phyloP scores from a whole-genome alignment of 2,888 invertebrate genomes.

The Drosophila rellima region DNA sequence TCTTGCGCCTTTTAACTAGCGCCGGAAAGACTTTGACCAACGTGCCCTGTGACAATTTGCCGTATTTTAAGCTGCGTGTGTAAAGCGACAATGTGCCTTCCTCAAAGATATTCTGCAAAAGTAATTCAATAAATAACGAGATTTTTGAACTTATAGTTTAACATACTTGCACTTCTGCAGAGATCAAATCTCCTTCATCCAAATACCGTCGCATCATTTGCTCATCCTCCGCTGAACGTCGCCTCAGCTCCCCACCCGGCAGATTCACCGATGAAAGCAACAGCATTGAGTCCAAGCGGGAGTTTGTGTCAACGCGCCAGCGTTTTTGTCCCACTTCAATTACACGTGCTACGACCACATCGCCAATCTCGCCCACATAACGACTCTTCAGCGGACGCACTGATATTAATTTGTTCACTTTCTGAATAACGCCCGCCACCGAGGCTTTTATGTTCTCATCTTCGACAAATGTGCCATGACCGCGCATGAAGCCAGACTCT shows the following conservation, averaged over 20 bases:
- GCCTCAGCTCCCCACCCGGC: constrained; percentile 98
- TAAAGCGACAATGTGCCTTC: constrained; percentile 97
- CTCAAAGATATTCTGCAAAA: constrained; percentile 89
- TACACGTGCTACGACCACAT: constrained; percentile 97
- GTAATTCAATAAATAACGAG: too few species aligned
- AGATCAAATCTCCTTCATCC: constrained; percentile 97
- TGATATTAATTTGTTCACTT: constrained; percentile 97
- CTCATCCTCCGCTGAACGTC: constrained; percentile 98
- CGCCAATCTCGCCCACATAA: constrained; percentile 97
- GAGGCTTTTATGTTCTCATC: constrained; percentile 94
- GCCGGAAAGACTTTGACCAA: constrained; percentile 96
- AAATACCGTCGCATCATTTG: constrained; percentile 98
- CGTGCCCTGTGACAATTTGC: constrained; percentile 96
- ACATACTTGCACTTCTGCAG: constrained; percentile 95
- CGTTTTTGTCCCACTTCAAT: constrained; percentile 96
- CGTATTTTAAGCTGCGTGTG: constrained; percentile 98
- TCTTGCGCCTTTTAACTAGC: constrained; percentile 96
- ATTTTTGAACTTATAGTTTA: too few species aligned
- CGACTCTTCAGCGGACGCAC: constrained; percentile 96
- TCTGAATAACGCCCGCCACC: constrained; percentile 96
- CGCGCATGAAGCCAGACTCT: constrained; percentile 89
- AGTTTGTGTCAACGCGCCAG: constrained; percentile 98
- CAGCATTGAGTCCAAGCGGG: constrained; percentile 94
- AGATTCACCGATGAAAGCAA: constrained; percentile 97
- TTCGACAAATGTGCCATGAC: constrained; percentile 97